Base-by-base conservation (phyloP, 1,140 invertebrate species). In the Pseudachorutes palmiensis region DNA sequence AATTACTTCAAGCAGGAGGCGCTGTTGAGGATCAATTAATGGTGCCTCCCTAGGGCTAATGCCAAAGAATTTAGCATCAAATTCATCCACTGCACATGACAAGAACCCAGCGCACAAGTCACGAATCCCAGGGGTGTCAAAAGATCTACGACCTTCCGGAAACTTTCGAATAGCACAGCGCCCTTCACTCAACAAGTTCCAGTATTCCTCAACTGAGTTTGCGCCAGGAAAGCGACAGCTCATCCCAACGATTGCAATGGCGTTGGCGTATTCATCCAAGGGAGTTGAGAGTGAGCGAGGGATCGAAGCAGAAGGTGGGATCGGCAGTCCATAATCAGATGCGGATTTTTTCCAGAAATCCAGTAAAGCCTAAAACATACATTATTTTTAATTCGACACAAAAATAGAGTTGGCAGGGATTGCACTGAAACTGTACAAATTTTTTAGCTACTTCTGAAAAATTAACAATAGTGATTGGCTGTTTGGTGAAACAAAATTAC, bases 11-110 rank as follows among this genome's bases (percentile, higher is more conserved):
- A 86, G 76, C 24, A 86, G 75, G 33, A 85, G 72, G 64, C 84
- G 74, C 24, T 84, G 75, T 76, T 85, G 84, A 36, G 84, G 85
- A 72, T 86, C 84, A 83, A 86, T 85, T 55, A 70, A 74, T 70
- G 84, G 77, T 9, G 84, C 83, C 74, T 84, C 80, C 70, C 81
- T 80, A 14, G 66, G 78, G 68, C 79, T 78, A 24, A 83, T 79
- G 30, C 80, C 80, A 77, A 83, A 83, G 71, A 82, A 82, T 48
- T 75, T 65, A 12, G 80, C 79, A 75, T 83, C 82, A 66, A 83
- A 85, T 29, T 55, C 29, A 31, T 65, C 63, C 5, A 65, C 12
- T 19, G 61, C 12, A 26, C 61, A 63, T n/a, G 26, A 31, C 2
- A 63, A 26, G 26, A 63, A 63, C 41, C 61, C 61, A 5, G 16